Evolutionary conservation across 1,140 invertebrate species (phyloP), one percentile per base, ranked within the genome.

Genomic region (Caerostris darwini): DNA sequence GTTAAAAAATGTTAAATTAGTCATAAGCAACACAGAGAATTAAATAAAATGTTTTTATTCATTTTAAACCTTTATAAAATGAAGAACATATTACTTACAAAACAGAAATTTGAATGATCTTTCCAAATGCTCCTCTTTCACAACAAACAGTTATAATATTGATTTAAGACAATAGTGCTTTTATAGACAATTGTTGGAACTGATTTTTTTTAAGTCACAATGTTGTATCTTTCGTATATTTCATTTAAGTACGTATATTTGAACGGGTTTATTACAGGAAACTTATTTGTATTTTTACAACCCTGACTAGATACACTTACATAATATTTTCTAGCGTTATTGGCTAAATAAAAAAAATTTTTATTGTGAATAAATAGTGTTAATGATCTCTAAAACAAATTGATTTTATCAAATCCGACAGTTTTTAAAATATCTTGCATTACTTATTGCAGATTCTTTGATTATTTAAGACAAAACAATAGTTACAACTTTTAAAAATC

Each of bases 21-120:
- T 77, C 34, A 8, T 8, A 77, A 50, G 6, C 53, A 83, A 83
- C 69, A 77, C 56, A 58, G 17, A 5, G 17, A 53, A 7, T 83
- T 83, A 83, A 83, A 83, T 83, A 58, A 83, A 83, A 83, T 83
- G 82, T 58, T 83, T 83, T 83, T 57, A 57, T 83, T 83, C 53
- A 7, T 83, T 83, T 83, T 57, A 83, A 83, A 56, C 53, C 56
- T 83, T 83, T 83, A 83, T 83, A 83, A 83, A 83, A 83, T 83
- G 82, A 83, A 83, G 82, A 83, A 83, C 82, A 83, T 56, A 83
- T 83, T 81, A 50, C 50, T n/a, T 58, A 83, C 82, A 83, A 81
- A 56, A 83, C 82, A 83, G 53, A 83, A 58, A 57, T 83, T 19
- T 83, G 57, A 83, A 83, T 58, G 17, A 83, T 56, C 82, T 8